Evolutionary conservation across 2,797 vertebrate genomes (phyloP).

Genomic region (Hapalemur alaotrensis): DNA sequence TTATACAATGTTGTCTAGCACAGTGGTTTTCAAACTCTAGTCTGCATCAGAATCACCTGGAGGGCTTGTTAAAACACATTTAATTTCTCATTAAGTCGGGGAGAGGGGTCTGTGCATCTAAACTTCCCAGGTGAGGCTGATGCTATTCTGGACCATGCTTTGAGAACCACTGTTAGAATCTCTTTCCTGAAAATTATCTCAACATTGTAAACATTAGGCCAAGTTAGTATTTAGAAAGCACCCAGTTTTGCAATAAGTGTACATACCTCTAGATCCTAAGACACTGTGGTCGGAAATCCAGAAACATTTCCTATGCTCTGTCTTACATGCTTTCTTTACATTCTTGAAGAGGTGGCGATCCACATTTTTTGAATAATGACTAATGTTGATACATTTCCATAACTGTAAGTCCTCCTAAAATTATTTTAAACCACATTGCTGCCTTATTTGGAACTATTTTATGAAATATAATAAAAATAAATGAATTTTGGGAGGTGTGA

Average conservation of each 20-base stretch:
- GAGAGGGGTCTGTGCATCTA: background rate
- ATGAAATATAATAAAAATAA: background rate
- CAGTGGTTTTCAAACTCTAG: background rate
- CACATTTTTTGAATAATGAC: background rate
- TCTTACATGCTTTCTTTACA: background rate
- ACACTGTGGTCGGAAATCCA: background rate
- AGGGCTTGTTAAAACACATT: background rate
- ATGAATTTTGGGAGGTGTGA: background rate
- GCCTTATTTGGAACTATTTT: background rate
- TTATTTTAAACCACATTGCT: background rate
- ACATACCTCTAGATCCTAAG: background rate
- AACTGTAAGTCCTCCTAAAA: background rate
- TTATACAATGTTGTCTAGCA: background rate
- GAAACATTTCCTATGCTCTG: background rate
- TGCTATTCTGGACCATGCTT: background rate
- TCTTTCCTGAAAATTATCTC: background rate
- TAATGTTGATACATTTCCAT: background rate
- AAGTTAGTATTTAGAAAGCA: background rate
- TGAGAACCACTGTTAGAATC: background rate
- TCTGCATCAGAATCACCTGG: background rate
- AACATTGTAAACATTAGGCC: background rate
- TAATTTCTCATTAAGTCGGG: background rate
- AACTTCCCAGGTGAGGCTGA: background rate
- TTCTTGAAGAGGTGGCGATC: background rate
- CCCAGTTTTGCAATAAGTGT: background rate